Evolutionary conservation across 2,113 vertebrate genomes (phyloP).

Genomic region (Cepphus grylle): DNA sequence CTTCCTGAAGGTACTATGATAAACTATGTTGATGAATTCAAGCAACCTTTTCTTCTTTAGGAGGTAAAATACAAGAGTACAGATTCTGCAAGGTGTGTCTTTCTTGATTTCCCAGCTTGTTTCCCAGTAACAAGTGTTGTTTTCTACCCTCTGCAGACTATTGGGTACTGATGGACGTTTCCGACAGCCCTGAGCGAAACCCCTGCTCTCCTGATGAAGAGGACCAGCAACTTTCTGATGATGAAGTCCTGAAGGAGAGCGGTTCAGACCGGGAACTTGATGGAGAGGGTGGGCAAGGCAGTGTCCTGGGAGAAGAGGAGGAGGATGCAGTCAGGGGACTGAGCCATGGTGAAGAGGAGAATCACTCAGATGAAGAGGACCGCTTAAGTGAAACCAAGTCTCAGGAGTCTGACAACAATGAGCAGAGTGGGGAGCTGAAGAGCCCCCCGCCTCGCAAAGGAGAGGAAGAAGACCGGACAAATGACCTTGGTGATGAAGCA

Average conservation of each 20-base stretch:
- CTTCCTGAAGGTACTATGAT: neutral
- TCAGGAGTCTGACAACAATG: constrained; percentile 81
- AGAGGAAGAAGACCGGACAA: constrained; percentile 66
- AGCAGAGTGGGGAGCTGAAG: constrained; percentile 57
- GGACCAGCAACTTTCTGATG: constrained; percentile 72
- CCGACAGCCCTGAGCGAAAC: constrained; percentile 89
- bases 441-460: constrained; percentile 48
- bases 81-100: too few species aligned
- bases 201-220: constrained; percentile 85
- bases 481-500: constrained; percentile 87
- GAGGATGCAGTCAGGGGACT: constrained; percentile 48
- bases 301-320: constrained; percentile 70
- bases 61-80: neutral
- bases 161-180: constrained; percentile 86
- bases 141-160: constrained; percentile 50
- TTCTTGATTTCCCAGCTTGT: neutral
- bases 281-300: constrained; percentile 51
- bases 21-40: neutral
- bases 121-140: neutral
- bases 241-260: constrained; percentile 81
- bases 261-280: constrained; percentile 71
- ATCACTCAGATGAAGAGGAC: constrained; percentile 77
- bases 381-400: constrained; percentile 77
- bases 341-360: constrained; percentile 59
- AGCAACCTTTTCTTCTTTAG: neutral